These are phyloP conservation scores for Oreochromis mossambicus DNA, from an alignment of 2,797 vertebrate genomes.

Conservation along the genomic window DNA sequence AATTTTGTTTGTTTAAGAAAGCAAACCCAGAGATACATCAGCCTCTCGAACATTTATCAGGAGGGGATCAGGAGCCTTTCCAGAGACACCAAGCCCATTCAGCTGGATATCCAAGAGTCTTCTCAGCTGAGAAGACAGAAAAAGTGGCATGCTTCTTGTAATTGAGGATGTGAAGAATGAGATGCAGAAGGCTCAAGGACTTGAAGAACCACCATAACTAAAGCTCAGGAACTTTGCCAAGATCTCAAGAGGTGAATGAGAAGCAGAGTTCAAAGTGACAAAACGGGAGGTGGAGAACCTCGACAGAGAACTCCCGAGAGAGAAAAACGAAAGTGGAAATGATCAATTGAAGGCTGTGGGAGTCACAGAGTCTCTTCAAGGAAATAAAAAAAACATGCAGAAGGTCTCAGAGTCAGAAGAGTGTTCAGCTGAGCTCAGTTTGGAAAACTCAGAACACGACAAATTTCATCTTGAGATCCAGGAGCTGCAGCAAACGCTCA, in stretches of 20 bases:
- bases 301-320: neutral
- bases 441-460: neutral
- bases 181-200: neutral
- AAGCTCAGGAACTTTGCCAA: neutral
- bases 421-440: neutral
- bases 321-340: neutral
- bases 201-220: neutral
- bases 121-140: neutral
- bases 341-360: neutral
- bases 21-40: neutral
- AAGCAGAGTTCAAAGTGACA: neutral
- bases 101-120: neutral
- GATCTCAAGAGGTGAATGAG: neutral
- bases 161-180: neutral
- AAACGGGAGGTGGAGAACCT: neutral
- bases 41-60: neutral
- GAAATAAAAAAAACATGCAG: neutral
- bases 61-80: rapidly evolving
- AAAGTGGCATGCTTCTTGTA: neutral
- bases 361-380: neutral
- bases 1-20: neutral
- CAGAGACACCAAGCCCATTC: neutral
- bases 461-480: neutral
- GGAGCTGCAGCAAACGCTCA: neutral
- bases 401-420: neutral